These are phyloP conservation scores for Castor canadensis DNA, from an alignment of 2,113 vertebrate genomes.

Conservation along the genomic window DNA sequence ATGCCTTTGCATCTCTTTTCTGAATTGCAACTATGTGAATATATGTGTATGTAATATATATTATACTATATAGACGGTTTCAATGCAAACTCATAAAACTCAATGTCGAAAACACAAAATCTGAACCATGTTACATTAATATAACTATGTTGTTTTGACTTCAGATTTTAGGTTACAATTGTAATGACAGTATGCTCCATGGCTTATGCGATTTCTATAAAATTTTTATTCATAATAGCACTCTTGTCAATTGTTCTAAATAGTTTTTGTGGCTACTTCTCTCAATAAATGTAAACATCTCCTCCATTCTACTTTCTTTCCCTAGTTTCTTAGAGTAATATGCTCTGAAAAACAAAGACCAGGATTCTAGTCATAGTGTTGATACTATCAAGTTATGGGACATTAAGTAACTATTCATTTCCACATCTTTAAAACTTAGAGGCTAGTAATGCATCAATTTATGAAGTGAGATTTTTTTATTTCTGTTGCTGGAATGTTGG, in stretches of 20 bases:
- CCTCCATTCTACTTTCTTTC: too few species aligned
- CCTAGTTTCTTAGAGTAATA: neutral
- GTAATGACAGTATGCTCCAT: neutral
- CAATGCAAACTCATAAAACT: neutral
- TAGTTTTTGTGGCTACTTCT: neutral
- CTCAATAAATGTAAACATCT: neutral
- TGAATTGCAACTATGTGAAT: neutral
- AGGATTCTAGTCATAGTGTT: neutral
- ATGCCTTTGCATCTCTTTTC: neutral
- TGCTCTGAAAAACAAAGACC: neutral
- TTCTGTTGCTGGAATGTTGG: neutral
- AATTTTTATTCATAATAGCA: constrained; percentile 28
- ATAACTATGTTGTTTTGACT: constrained; percentile 2
- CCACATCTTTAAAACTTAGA: neutral
- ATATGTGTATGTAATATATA: neutral
- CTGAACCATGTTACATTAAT: neutral
- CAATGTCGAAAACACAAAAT: neutral
- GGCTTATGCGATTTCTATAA: constrained; percentile 20
- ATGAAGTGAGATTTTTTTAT: constrained; percentile 6
- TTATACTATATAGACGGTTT: neutral
- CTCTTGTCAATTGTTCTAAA: neutral
- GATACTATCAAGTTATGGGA: neutral
- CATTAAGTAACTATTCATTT: constrained; percentile 14
- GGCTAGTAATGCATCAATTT: neutral
- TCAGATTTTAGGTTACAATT: constrained; percentile 18